Percentiles rank a stretch among this genome's conserved stretches.
phyloP scores from a whole-genome alignment of 2,888 invertebrate genomes.

The Hydrotaea diabolus region DNA sequence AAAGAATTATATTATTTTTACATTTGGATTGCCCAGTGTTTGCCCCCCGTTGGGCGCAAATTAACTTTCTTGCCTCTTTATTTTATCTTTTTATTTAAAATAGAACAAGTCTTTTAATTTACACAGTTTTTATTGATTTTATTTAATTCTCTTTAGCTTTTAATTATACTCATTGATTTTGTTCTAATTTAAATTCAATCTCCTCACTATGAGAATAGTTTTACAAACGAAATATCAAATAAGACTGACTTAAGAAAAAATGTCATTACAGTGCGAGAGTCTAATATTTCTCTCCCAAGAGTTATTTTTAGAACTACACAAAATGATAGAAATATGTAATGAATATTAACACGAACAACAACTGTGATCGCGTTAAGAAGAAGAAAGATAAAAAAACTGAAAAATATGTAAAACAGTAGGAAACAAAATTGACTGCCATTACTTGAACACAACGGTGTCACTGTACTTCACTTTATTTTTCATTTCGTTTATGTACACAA shows the following conservation, averaged over 20 bases:
- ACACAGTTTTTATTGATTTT: neutral
- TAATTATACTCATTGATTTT: neutral
- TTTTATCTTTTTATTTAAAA: neutral
- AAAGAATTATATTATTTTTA: no score
- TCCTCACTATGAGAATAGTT: neutral
- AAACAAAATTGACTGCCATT: no score
- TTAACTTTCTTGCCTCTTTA: no score
- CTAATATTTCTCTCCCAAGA: neutral
- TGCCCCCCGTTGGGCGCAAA: neutral
- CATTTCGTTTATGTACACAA: no score
- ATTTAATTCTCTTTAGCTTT: neutral
- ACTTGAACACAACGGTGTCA: no score
- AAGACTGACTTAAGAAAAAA: neutral
- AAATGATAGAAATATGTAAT: neutral
- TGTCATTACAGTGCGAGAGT: no score
- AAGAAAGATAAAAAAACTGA: neutral
- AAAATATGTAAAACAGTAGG: no score
- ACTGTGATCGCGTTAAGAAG: neutral
- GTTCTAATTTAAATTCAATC: no score
- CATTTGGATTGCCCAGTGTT: no score
- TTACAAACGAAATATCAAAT: neutral
- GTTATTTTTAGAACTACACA: neutral
- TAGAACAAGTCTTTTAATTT: constrained; percentile 2
- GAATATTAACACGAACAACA: neutral
- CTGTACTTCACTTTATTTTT: no score